Evolutionary conservation across 2,113 vertebrate species (phyloP), one percentile per base, ranked within the genome.

Genomic region (Centropus unirufus): DNA sequence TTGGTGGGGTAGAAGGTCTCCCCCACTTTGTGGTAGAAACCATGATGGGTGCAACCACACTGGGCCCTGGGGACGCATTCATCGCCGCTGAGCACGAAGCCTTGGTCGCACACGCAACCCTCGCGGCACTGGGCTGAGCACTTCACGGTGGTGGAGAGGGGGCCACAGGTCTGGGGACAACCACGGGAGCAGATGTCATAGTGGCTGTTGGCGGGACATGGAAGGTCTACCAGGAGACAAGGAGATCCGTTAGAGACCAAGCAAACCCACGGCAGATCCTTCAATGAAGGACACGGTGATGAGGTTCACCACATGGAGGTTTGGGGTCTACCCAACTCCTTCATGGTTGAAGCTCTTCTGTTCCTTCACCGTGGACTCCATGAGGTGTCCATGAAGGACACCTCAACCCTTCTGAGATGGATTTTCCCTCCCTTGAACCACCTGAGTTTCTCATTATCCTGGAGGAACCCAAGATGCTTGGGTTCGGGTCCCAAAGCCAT

Each of bases 41-140:
- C 97, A 2, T 94, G 69, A 14, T 98, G 82, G 12, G 83, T 89
- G 73, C 98, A 99, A 6, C 98, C 98, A 14, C 98, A 98, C 6
- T 40, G 88, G n/a, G 97, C 94, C 6, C 54, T 2, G 12, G 97
- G 97, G 9, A 99, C 97, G 12, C 98, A 98, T 4, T 49, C 76
- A 1, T 95, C 70, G 0, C 98, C 94, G 9, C 98, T 98, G 68
- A 96, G 92, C 24, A 87, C 24, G 11, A 98, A 98, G 12, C 97
- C 87, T 0, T 23, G 1, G 6, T 90, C 1, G 19, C 97, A 97
- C 1, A 14, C 7, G 3, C 97, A 97, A 10, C 97, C 97, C 17
- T 97, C 89, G 0, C 2, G 36, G 61, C 97, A 97, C 14, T 0
- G 14, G 2, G 19, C 5, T 3, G 58, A 12, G 26, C 95, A 96